Evolutionary conservation across 2,113 vertebrate species (phyloP).

Genomic region (Lophochroa leadbeateri): DNA sequence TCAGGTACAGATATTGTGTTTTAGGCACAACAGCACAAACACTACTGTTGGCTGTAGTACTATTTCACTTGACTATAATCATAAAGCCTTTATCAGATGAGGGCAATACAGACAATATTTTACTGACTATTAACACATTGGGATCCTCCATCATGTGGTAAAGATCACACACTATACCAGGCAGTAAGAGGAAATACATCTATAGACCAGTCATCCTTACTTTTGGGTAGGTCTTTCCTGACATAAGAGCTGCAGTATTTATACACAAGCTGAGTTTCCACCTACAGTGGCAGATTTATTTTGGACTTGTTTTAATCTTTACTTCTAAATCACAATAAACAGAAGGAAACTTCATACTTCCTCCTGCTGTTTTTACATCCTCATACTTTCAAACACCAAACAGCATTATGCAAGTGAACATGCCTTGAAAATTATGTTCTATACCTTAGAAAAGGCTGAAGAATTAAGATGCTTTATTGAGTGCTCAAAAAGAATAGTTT

Average conservation of each 20-base stretch:
- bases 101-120: neutral
- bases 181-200: neutral
- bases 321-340: constrained; percentile 11
- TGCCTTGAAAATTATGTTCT: neutral
- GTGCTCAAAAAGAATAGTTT: neutral
- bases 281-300: neutral
- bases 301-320: constrained; percentile 19
- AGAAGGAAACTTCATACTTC: constrained; percentile 36
- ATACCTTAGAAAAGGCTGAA: neutral
- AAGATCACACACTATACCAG: neutral
- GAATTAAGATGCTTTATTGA: neutral
- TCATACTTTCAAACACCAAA: neutral
- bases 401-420: neutral
- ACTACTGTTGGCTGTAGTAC: neutral
- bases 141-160: neutral
- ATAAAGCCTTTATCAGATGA: neutral
- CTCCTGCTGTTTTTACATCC: constrained; percentile 30
- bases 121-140: neutral
- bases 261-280: neutral
- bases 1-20: neutral
- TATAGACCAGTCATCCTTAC: neutral
- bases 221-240: neutral
- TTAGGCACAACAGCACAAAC: neutral
- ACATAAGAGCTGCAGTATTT: neutral
- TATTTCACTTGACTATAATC: neutral